Conservation (phyloP, 2,888 invertebrate species). For the Timema podura region DNA sequence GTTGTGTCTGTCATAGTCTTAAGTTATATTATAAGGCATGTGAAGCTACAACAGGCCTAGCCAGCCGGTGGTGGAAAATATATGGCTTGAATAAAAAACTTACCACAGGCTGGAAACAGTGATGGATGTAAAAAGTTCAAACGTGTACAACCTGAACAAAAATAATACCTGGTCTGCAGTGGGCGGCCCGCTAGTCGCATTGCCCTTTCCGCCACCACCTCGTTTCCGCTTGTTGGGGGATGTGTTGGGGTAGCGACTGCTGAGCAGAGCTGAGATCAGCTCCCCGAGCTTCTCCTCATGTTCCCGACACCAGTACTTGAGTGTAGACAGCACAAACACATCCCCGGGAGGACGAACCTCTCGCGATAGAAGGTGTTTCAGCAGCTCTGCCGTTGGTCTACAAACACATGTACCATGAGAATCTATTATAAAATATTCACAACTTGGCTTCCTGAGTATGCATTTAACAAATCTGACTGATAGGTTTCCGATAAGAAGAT, state of each 20-base stretch:
- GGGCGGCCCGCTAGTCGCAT: slow-evolving; percentile 55
- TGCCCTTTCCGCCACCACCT: slow-evolving; percentile 53
- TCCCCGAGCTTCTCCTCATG: slow-evolving; percentile 85
- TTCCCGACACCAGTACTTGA: slow-evolving; percentile 93
- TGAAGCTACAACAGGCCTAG: too few relatives aligned
- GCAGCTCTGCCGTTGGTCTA: slow-evolving; percentile 77
- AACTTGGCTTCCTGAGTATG: background rate
- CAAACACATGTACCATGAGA: slow-evolving; percentile 30
- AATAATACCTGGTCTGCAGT: slow-evolving; percentile 67
- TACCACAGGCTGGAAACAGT: too few relatives aligned
- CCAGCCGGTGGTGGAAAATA: too few relatives aligned
- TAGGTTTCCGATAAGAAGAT: too few relatives aligned
- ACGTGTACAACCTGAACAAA: background rate
- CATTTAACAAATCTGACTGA: background rate
- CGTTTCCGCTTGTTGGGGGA: slow-evolving; percentile 91
- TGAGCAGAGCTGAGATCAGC: slow-evolving; percentile 71
- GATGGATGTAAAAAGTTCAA: too few relatives aligned
- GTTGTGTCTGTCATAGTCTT: too few relatives aligned
- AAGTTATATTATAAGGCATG: too few relatives aligned
- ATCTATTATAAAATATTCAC: slow-evolving; percentile 9
- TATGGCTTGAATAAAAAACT: too few relatives aligned
- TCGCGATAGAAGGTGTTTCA: slow-evolving; percentile 77
- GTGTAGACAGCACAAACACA: slow-evolving; percentile 83
- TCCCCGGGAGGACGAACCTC: slow-evolving; percentile 69
- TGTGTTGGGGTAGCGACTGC: slow-evolving; percentile 78